phyloP scores from a whole-genome alignment of 2,113 vertebrate species.

The Synodontis membranacea region DNA sequence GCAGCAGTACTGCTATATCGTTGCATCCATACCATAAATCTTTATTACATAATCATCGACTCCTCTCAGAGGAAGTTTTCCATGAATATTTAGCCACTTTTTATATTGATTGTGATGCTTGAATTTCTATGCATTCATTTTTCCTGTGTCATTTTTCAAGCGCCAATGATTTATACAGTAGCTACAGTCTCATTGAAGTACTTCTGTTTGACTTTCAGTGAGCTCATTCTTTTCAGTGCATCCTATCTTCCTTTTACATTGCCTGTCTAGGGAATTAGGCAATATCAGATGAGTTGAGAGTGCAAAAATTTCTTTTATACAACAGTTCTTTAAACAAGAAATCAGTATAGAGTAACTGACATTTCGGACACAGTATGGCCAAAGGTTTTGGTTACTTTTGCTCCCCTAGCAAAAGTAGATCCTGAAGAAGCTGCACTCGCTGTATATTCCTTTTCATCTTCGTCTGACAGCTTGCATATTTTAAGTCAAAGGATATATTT shows the following conservation, averaged over 20 bases:
- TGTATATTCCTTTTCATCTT: neutral
- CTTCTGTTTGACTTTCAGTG: constrained; percentile 17
- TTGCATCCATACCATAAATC: neutral
- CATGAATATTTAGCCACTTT: neutral
- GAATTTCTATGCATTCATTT: neutral
- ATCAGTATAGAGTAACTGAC: neutral
- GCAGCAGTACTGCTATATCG: neutral
- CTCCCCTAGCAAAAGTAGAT: neutral
- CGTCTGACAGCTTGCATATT: neutral
- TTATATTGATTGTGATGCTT: neutral
- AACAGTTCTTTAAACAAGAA: neutral
- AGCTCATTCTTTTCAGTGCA: constrained; percentile 16
- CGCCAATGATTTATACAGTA: neutral
- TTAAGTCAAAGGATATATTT: neutral
- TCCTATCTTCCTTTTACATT: neutral
- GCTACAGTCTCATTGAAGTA: neutral
- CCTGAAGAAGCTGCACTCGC: neutral
- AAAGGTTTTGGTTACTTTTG: neutral
- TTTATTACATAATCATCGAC: neutral
- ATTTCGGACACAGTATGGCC: neutral
- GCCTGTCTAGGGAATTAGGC: neutral
- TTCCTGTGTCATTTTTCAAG: neutral
- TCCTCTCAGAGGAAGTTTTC: neutral
- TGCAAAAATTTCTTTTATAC: neutral
- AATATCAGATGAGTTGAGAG: neutral